These are phyloP conservation scores for Tetragonula clypearis DNA, from an alignment of 1,140 invertebrate species.

Conservation along the genomic window DNA sequence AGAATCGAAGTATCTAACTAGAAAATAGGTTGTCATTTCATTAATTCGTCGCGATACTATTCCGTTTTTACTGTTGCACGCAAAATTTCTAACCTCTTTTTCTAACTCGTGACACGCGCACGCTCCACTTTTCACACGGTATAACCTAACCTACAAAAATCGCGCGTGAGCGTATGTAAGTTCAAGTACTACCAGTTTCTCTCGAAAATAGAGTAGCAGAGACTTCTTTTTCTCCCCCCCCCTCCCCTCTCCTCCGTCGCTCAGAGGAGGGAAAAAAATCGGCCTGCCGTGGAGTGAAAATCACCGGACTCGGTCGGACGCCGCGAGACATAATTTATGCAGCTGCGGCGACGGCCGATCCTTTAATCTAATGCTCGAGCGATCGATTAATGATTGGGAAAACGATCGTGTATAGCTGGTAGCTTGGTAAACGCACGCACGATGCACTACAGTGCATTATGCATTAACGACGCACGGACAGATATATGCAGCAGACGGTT, in stretches of 20 bases:
- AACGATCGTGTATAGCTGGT: constrained; percentile 39
- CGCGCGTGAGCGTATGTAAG: neutral
- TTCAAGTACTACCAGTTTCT: constrained; percentile 17
- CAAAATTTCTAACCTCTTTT: neutral
- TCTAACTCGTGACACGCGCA: neutral
- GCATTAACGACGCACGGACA: constrained; percentile 44
- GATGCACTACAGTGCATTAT: constrained; percentile 29
- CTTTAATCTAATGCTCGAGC: constrained; percentile 40
- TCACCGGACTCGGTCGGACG: neutral
- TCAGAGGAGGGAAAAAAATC: neutral
- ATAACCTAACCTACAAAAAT: neutral
- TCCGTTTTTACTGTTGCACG: neutral
- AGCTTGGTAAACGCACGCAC: neutral
- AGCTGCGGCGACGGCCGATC: constrained; percentile 6
- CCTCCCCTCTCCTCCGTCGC: too few species aligned
- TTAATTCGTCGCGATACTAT: neutral
- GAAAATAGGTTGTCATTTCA: neutral
- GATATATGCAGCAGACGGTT: neutral
- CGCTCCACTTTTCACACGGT: neutral
- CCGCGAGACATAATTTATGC: constrained; percentile 28
- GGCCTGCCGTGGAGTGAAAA: constrained; percentile 22
- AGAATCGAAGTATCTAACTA: neutral
- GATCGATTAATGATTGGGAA: constrained; percentile 41
- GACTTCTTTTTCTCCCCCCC: neutral
- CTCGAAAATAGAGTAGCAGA: neutral